phyloP scores from a whole-genome alignment of 2,888 invertebrate species.

The Hylaea fasciaria region DNA sequence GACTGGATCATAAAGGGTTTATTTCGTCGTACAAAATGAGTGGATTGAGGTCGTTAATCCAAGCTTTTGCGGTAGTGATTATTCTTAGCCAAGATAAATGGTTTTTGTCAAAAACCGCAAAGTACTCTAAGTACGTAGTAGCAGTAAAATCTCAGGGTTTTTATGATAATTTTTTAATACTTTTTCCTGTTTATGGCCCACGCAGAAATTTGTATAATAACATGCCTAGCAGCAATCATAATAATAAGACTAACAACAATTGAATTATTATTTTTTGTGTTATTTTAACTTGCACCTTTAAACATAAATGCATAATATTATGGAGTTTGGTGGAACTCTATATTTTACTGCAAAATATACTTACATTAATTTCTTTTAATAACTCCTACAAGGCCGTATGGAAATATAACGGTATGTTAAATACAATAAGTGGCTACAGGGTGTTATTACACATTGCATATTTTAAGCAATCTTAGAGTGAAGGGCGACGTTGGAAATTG shows the following conservation, averaged over 20 bases:
- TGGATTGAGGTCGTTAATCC: too few relatives aligned
- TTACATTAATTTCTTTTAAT: conserved; percentile 14
- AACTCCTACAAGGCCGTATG: conserved; percentile 14
- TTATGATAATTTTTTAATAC: background rate
- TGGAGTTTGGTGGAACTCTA: too few relatives aligned
- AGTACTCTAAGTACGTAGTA: conserved; percentile 12
- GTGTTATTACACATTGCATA: conserved; percentile 56
- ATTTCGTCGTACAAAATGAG: too few relatives aligned
- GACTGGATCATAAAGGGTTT: too few relatives aligned
- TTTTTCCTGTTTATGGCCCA: conserved; percentile 18
- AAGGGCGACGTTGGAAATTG: conserved; percentile 65
- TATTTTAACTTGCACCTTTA: too few relatives aligned
- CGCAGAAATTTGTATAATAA: background rate
- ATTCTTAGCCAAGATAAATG: conserved; percentile 10
- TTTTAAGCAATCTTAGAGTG: conserved; percentile 54
- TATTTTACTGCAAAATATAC: background rate
- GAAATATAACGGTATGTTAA: conserved; percentile 45
- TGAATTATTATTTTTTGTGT: too few relatives aligned
- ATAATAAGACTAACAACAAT: too few relatives aligned
- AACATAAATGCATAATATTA: too few relatives aligned
- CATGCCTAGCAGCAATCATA: too few relatives aligned
- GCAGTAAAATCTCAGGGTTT: conserved; percentile 18
- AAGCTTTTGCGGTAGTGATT: background rate
- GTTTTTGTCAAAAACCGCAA: conserved; percentile 25
- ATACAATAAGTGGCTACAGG: conserved; percentile 46